A percentile compares a stretch with the other conserved stretches of the same genome.
Evolutionary conservation across 2,888 invertebrate genomes (phyloP).

Genomic region (Endomychus coccineus): DNA sequence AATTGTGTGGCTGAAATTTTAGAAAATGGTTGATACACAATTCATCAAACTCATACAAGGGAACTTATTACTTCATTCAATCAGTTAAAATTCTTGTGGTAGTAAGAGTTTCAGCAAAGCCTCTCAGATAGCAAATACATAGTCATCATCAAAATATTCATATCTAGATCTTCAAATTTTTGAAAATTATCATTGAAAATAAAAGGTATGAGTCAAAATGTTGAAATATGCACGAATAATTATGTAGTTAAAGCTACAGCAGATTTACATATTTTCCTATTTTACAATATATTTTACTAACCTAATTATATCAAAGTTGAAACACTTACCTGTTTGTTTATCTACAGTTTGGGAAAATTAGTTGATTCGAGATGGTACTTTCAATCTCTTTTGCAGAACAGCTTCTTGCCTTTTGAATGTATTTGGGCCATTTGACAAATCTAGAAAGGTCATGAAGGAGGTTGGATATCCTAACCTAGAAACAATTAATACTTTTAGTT

Average conservation of each 20-base stretch:
- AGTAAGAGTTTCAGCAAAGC: constrained; percentile 28
- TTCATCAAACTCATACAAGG: neutral
- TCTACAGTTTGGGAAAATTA: constrained; percentile 96
- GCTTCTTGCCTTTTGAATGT: constrained; percentile 97
- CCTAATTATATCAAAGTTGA: neutral
- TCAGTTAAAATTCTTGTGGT: constrained; percentile 22
- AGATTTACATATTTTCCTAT: too few relatives aligned
- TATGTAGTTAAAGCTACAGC: too few relatives aligned
- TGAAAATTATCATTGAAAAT: too few relatives aligned
- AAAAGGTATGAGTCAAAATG: too few relatives aligned
- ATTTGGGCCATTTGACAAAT: constrained; percentile 99
- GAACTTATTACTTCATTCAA: neutral
- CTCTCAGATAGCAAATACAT: constrained; percentile 35
- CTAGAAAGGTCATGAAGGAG: constrained; percentile 94
- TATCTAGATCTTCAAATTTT: too few relatives aligned
- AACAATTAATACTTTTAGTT: too few relatives aligned
- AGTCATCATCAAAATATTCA: too few relatives aligned
- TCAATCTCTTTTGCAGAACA: constrained; percentile 90
- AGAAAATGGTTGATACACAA: neutral
- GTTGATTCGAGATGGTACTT: constrained; percentile 98
- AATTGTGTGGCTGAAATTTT: constrained; percentile 85
- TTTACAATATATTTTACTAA: neutral
- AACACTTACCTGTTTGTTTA: constrained; percentile 81
- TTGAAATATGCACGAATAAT: too few relatives aligned
- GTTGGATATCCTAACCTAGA: constrained; percentile 95